Base-by-base conservation (phyloP, 2,888 invertebrate genomes). In the Cosmia trapezina region DNA sequence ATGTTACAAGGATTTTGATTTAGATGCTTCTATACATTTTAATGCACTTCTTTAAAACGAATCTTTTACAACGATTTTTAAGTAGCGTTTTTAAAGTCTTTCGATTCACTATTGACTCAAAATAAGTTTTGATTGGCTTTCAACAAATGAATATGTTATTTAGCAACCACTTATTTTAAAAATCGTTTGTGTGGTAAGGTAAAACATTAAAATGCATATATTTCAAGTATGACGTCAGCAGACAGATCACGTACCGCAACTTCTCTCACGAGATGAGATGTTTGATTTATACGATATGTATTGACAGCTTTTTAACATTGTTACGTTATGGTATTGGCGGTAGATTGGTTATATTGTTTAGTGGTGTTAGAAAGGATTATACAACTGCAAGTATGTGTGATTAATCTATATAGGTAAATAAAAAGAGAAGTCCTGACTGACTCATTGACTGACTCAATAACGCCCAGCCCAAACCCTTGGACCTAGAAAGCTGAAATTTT, bases 191-290 rank as follows among this genome's bases (percentile, higher is more conserved):
- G 6, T 1, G 4, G 19, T 22, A 33, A 14, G 3, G 12, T 12
- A 43, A 33, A 17, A 64, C 49, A 70, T 76, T 62, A 47, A 51
- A 63, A 49, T 59, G 45, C 45, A 54, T 54, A 53, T 59, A 64
- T 45, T 41, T 66, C 28, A 33, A 61, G 22, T 47, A 28, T 6
- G 1, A 41, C 41, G 8, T 41, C 5, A 41, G 41, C 41, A 41
- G 8, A 8, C 41, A 8, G 7, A 1, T 41, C 41, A 41, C 41
- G 41, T 41, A 8, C 8, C 41, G 41, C 41, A 41, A 41, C 41
- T 41, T 41, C 41, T 41, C 41, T 41, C 41, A 41, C 41, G 8
- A 41, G 41, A 41, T 41, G 41, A 41, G 41, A 41, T 41, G 41
- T 41, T 41, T 41, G 41, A 41, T 41, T 7, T 41, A 41, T 41